Evolutionary conservation across 2,113 vertebrate genomes (phyloP).

Genomic region (Odobenus rosmarus): DNA sequence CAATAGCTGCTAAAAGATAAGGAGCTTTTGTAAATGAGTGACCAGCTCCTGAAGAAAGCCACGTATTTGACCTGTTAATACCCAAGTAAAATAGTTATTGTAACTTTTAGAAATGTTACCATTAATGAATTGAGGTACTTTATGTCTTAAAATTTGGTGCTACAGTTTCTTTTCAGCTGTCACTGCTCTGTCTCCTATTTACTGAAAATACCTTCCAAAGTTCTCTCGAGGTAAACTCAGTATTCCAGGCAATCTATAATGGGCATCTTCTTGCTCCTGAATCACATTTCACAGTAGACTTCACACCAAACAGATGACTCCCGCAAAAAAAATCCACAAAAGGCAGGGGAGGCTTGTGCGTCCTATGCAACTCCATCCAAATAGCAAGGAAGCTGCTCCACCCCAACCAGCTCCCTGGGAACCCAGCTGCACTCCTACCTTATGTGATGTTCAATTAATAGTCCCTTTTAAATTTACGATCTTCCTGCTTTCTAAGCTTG

Average conservation of each 20-base stretch:
- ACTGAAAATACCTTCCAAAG: conserved; percentile 47
- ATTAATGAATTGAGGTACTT: not conserved
- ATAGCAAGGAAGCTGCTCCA: not conserved
- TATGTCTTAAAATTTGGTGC: not conserved
- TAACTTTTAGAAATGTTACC: not conserved
- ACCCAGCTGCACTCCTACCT: not conserved
- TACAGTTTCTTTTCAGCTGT: not conserved
- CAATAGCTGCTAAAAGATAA: not conserved
- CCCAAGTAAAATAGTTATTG: not conserved
- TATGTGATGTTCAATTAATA: not conserved
- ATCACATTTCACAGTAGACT: conserved; percentile 22
- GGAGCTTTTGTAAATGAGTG: not conserved
- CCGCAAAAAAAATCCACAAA: conserved; percentile 46
- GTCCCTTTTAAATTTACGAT: not conserved
- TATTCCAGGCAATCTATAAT: conserved; percentile 47
- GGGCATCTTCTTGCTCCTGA: conserved; percentile 20
- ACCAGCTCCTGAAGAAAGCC: not conserved
- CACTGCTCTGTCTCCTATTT: not conserved
- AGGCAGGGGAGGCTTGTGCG: not conserved
- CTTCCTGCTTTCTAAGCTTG: not conserved
- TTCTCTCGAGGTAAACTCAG: conserved; percentile 13
- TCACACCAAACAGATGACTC: conserved; percentile 38
- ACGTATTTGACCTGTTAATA: not conserved
- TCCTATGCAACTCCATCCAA: not conserved
- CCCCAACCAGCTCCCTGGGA: not conserved